Conservation (phyloP, 2,113 vertebrate genomes). For the Turnix velox region DNA sequence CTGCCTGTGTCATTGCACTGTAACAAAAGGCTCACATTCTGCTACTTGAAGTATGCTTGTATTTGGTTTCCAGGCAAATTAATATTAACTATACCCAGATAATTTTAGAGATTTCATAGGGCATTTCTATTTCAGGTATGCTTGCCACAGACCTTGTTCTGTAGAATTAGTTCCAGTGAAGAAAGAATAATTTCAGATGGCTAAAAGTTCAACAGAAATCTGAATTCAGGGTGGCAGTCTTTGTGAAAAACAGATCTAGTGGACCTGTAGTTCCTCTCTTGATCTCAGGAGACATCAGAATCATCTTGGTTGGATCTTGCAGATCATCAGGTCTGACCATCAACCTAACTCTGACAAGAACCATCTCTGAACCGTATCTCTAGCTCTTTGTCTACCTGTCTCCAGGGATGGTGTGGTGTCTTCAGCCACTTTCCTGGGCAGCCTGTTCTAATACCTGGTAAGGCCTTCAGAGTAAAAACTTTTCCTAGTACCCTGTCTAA, state of each 20-base stretch:
- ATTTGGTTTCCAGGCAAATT: not conserved
- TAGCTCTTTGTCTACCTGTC: too few relatives aligned
- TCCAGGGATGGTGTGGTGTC: too few relatives aligned
- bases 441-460: too few relatives aligned
- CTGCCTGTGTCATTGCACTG: not conserved
- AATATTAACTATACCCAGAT: not conserved
- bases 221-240: not conserved
- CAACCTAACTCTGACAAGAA: too few relatives aligned
- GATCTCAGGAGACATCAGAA: accelerated
- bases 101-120: not conserved
- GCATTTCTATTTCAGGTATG: not conserved
- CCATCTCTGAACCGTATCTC: too few relatives aligned
- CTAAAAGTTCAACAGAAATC: not conserved
- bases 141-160: not conserved
- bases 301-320: too few relatives aligned
- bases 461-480: too few relatives aligned
- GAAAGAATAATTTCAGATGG: not conserved
- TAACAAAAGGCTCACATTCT: not conserved
- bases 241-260: not conserved
- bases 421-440: too few relatives aligned
- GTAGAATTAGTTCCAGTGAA: not conserved
- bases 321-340: too few relatives aligned
- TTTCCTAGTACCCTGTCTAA: too few relatives aligned
- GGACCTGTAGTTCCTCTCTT: not conserved
- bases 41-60: not conserved